Evolutionary conservation across 2,113 vertebrate species (phyloP).

Genomic region (Caranx ignobilis): DNA sequence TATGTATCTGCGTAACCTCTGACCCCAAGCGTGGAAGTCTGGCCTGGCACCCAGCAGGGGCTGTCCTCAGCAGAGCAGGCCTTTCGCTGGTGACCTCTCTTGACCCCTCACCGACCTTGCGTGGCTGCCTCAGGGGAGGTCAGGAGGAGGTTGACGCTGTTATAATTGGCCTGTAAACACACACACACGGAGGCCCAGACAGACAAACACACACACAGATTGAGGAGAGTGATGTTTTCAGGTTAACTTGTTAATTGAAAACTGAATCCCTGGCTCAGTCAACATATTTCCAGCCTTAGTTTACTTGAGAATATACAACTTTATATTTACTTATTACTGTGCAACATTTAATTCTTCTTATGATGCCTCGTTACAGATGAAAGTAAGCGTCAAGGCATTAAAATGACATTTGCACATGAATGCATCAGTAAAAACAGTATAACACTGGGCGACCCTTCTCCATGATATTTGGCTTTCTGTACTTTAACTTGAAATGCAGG

Average conservation of each 20-base stretch:
- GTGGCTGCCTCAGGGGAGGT: conserved; percentile 57
- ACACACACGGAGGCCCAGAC: conserved; percentile 24
- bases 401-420: background rate
- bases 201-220: background rate
- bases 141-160: conserved; percentile 60
- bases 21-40: conserved; percentile 48
- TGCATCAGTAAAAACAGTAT: background rate
- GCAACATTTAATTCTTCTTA: background rate
- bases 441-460: background rate
- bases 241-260: conserved; percentile 6
- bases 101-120: conserved; percentile 66
- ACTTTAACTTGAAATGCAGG: background rate
- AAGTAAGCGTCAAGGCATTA: background rate
- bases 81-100: conserved; percentile 65
- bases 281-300: background rate
- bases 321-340: background rate
- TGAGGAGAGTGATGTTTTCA: conserved; percentile 1
- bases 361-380: background rate
- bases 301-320: background rate
- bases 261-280: background rate
- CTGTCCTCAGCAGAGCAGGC: conserved; percentile 3
- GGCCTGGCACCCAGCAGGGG: conserved; percentile 39
- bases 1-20: conserved; percentile 69
- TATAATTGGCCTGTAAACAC: conserved; percentile 55
- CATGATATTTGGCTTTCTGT: background rate